Base-by-base conservation (phyloP, 2,113 vertebrate genomes). In the Opisthocomus hoazin region DNA sequence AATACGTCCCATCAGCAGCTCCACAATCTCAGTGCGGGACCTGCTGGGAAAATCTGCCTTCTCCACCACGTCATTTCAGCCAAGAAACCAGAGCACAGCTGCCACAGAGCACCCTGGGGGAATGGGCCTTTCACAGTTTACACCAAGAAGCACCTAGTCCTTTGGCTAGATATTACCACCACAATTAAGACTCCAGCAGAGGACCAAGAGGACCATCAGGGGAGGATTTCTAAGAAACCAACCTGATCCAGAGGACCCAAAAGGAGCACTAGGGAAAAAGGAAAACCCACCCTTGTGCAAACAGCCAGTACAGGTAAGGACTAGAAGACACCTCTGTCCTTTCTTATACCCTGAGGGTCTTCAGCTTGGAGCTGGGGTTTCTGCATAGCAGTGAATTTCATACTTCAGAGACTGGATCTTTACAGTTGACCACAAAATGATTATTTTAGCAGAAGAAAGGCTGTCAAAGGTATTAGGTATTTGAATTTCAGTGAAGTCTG, bases 111-210 rank as follows among this genome's bases (percentile, higher is more conserved):
- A 57, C 12, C 9, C 15, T 41, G 64, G 37, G 27, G 26, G 15
- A 84, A 75, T 0, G 0, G 4, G 37, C 3, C 39, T 68, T 54
- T 64, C 36, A 32, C 2, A 2, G 9, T 20, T 39, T 2, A 20
- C 1, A 3, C 18, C n/a, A 23, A 51, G 57, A 23, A 94, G 30
- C 27, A 17, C n/a, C 17, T 19, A 6, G 6, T 45, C 51, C 54
- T 71, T 75, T 46, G 61, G 61, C 88, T 56, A 64, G 29, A 7
- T 45, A 66, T 10, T 37, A 70, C 27, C 18, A 84, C 21, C 29
- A 50, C 45, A 63, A 61, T 36, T 56, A 93, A 84, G 30, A 65
- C 26, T 39, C 50, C 64, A 75, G 14, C 27, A 81, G 81, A 91
- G 27, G 16, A 89, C 27, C 20, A 39, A 14, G 3, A 85, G 23